These are phyloP conservation scores for Micromussa lordhowensis DNA, from an alignment of 92 coral and sea anemone genomes.

Conservation along the genomic window DNA sequence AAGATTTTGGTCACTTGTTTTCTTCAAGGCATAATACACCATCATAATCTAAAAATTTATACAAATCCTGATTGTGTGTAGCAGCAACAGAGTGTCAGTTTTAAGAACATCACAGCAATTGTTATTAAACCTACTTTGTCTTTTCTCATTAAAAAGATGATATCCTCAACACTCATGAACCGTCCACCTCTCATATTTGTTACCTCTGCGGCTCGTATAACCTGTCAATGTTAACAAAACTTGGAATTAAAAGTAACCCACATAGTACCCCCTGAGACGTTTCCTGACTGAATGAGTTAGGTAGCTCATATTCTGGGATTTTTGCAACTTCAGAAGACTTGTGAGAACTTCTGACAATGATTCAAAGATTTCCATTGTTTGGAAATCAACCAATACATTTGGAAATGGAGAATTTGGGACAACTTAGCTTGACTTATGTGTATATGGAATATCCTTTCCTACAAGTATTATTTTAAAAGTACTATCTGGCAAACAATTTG, in stretches of 20 bases:
- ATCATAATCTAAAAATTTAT: no score
- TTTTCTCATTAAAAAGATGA: constrained; percentile 93
- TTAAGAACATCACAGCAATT: not conserved
- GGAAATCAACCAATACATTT: no score
- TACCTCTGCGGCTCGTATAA: constrained; percentile 95
- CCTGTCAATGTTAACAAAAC: constrained; percentile 39
- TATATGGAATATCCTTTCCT: no score
- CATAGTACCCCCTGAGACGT: not conserved
- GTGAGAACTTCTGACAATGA: no score
- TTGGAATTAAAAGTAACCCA: not conserved
- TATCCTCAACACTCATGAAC: constrained; percentile 97
- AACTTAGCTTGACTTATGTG: no score
- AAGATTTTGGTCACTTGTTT: no score
- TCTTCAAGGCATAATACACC: no score
- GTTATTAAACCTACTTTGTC: constrained; percentile 69
- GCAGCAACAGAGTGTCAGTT: not conserved
- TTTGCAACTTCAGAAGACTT: not conserved
- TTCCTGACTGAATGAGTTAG: not conserved
- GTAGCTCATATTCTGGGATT: not conserved
- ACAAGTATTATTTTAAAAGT: no score
- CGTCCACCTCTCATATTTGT: constrained; percentile 96
- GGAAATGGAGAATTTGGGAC: no score
- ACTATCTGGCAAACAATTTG: no score
- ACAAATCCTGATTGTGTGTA: no score
- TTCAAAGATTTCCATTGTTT: no score